These are phyloP conservation scores for Nesometra sesokonis DNA, from an alignment of 35 echinoderm and acorn worm genomes.

Conservation along the genomic window DNA sequence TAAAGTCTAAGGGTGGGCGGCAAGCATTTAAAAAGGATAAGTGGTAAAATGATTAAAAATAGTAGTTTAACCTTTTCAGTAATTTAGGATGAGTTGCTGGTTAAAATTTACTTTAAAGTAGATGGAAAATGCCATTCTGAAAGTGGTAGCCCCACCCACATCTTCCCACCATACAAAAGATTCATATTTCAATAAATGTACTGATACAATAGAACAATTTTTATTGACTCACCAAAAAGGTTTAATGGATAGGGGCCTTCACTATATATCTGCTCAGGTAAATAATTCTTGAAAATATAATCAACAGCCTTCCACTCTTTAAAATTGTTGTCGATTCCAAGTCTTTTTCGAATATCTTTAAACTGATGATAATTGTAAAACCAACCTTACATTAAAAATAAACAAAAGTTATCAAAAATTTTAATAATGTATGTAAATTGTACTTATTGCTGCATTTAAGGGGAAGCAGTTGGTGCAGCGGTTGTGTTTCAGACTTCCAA, in stretches of 20 bases:
- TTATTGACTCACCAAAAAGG: constrained; percentile 47
- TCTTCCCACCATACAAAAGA: too few species aligned
- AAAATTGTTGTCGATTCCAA: constrained; percentile 60
- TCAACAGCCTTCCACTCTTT: constrained; percentile 48
- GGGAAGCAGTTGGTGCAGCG: too few species aligned
- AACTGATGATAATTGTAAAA: constrained; percentile 85
- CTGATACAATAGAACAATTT: neutral
- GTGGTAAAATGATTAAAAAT: too few species aligned
- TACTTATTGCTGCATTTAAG: constrained; percentile 17
- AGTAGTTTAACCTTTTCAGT: too few species aligned
- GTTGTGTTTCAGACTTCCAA: too few species aligned
- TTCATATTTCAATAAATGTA: too few species aligned
- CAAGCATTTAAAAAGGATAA: too few species aligned
- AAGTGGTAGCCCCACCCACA: too few species aligned
- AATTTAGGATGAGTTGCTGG: too few species aligned
- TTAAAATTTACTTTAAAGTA: too few species aligned
- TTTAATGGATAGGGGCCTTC: constrained; percentile 77
- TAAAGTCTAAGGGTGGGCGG: too few species aligned
- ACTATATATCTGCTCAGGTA: constrained; percentile 58
- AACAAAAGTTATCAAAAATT: neutral
- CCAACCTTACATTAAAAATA: constrained; percentile 31
- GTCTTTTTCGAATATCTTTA: constrained; percentile 43
- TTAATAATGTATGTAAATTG: neutral
- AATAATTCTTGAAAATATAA: constrained; percentile 63
- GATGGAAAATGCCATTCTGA: too few species aligned